Evolutionary conservation across 1,140 invertebrate species (phyloP).

Genomic region (Caligus rogercresseyi): DNA sequence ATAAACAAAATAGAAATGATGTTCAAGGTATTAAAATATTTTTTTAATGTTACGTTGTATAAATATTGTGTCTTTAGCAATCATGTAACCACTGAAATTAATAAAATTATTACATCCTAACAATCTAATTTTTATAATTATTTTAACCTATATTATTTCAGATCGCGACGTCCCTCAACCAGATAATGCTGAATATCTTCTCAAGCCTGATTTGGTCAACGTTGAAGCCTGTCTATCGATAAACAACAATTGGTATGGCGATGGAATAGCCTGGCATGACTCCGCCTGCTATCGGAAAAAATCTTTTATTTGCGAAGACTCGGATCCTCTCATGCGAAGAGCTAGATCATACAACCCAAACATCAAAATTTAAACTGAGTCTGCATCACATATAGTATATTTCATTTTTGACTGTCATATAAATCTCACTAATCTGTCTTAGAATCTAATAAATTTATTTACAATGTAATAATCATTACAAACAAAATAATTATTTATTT

Average conservation of each 20-base stretch:
- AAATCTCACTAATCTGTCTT: not conserved
- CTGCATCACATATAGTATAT: no score
- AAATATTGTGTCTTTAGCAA: no score
- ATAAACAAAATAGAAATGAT: no score
- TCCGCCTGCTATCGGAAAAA: slow-evolving; percentile 81
- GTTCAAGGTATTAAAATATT: no score
- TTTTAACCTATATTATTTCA: not conserved
- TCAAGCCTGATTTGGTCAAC: slow-evolving; percentile 47
- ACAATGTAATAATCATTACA: not conserved
- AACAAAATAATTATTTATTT: not conserved
- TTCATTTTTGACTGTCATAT: not conserved
- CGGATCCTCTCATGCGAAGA: slow-evolving; percentile 62
- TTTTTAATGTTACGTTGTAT: no score
- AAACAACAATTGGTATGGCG: slow-evolving; percentile 69
- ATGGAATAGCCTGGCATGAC: slow-evolving; percentile 77
- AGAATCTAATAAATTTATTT: not conserved
- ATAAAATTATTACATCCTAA: no score
- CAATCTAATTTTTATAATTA: not conserved
- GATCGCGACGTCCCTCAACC: slow-evolving; percentile 42
- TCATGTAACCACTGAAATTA: no score
- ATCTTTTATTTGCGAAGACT: slow-evolving; percentile 70
- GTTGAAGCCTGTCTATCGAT: slow-evolving; percentile 64
- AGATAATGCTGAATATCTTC: slow-evolving; percentile 76
- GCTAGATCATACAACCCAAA: slow-evolving; percentile 49
- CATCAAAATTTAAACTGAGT: not conserved